Base-by-base conservation (phyloP, 2,797 vertebrate species). In the Merluccius polli region DNA sequence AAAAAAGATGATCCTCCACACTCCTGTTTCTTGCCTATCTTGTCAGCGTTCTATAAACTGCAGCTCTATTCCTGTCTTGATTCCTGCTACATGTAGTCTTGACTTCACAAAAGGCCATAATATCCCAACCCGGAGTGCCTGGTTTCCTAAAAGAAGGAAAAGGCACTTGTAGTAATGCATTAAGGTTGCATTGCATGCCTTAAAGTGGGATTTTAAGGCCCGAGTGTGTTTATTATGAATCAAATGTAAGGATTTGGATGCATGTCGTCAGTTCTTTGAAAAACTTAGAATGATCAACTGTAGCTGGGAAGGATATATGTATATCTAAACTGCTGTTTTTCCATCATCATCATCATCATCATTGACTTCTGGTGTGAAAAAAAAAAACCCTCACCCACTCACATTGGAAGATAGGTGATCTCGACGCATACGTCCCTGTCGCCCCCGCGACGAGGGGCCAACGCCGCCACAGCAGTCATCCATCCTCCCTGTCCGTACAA, bases 401-500 rank as follows among this genome's bases (percentile, higher is more conserved):
- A 65, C n/a, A 65, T n/a, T 65, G 1, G 2, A 11, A 65, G 24
- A 65, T 12, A 24, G 59, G 59, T 65, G 59, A 24, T 27, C 59
- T 65, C 21, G 24, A 21, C 27, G 59, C n/a, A 24, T 65, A 24
- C 52, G 27, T 65, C 59, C 10, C 59, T 65, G 59, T 65, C 59
- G 41, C 38, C 38, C 4, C 38, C 38, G n/a, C n/a, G n/a, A n/a
- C n/a, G 10, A 35, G 6, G 36, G 36, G 36, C 13, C 41, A 48
- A 10, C 59, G 4, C 59, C 59, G 27, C 24, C 24, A 29, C 59
- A 65, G 35, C 38, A 48, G 38, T 32, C 12, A 74, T 75, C 81
- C 86, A 86, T 86, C 83, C 74, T 74, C 48, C 71, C 86, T 78
- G 73, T 81, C 83, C 69, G 77, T 74, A 84, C 73, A 73, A 81